Conservation (phyloP, 1,140 invertebrate genomes). For the Drosophila sproati region DNA sequence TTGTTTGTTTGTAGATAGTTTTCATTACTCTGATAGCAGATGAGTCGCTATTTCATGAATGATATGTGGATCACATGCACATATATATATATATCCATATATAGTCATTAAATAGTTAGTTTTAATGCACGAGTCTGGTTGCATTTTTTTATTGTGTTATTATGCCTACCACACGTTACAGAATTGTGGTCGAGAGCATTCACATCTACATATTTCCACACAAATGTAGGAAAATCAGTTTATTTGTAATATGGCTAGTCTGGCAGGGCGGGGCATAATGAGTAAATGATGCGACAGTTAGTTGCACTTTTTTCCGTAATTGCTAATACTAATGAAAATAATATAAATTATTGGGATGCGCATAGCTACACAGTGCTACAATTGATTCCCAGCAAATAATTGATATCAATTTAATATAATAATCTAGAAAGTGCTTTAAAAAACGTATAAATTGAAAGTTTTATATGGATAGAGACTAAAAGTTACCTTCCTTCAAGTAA, state of each 20-base stretch:
- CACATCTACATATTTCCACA: neutral
- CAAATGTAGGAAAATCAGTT: neutral
- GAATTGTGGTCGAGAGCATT: conserved; percentile 14
- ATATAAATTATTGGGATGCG: neutral
- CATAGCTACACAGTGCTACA: neutral
- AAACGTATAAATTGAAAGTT: no score
- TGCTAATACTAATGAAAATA: conserved; percentile 10
- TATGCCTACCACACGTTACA: conserved; percentile 8
- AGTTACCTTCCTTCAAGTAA: no score
- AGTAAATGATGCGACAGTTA: conserved; percentile 34
- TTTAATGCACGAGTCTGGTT: conserved; percentile 24
- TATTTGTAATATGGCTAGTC: conserved; percentile 5
- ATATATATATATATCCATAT: neutral
- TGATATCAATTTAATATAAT: no score
- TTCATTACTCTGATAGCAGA: conserved; percentile 25
- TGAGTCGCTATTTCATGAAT: conserved; percentile 2
- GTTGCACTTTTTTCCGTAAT: conserved; percentile 33
- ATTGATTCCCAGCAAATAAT: no score
- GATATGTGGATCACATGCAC: conserved; percentile 35
- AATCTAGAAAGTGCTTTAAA: no score
- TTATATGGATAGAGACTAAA: no score
- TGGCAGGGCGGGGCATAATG: neutral
- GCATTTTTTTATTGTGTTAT: conserved; percentile 22
- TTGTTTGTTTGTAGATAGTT: conserved; percentile 38
- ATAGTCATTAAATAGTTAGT: conserved; percentile 32